A percentile compares a stretch with the other conserved stretches of the same genome.
phyloP scores from a whole-genome alignment of 2,797 vertebrate species.

The Melanotaenia pygmaea region DNA sequence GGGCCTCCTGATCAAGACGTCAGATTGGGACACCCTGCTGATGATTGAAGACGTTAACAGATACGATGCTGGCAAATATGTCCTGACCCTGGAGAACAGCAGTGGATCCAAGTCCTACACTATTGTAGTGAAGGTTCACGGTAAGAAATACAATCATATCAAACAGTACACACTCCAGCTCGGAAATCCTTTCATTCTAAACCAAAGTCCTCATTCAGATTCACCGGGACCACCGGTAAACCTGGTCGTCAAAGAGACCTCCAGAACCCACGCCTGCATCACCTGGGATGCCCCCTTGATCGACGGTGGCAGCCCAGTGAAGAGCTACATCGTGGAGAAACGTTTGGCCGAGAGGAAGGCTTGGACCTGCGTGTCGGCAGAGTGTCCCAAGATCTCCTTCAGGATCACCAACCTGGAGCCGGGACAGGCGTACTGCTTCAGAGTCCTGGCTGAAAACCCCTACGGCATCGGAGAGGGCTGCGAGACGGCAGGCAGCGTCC shows the following conservation, averaged over 20 bases:
- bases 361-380: slow-evolving; percentile 93
- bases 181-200: background rate
- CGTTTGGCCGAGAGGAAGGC: slow-evolving; percentile 97
- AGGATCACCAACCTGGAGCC: slow-evolving; percentile 92
- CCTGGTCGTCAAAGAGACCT: slow-evolving; percentile 92
- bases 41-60: slow-evolving; percentile 94
- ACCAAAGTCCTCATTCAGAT: slow-evolving; percentile 77
- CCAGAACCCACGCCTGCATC: slow-evolving; percentile 90
- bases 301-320: slow-evolving; percentile 95
- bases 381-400: slow-evolving; percentile 93
- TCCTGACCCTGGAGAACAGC: slow-evolving; percentile 93
- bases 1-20: slow-evolving; percentile 91
- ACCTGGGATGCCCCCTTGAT: slow-evolving; percentile 94
- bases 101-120: slow-evolving; percentile 94
- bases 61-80: slow-evolving; percentile 97
- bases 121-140: slow-evolving; percentile 95
- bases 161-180: background rate
- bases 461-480: slow-evolving; percentile 97
- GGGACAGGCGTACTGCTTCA: slow-evolving; percentile 96
- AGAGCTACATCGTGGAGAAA: slow-evolving; percentile 96
- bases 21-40: slow-evolving; percentile 95
- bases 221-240: slow-evolving; percentile 95
- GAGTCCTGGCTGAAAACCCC: slow-evolving; percentile 96
- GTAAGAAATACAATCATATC: slow-evolving; percentile 78
- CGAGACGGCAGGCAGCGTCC: slow-evolving; percentile 92